These are phyloP conservation scores for Myiotriccus ornatus DNA, from an alignment of 2,797 vertebrate genomes.

Conservation along the genomic window DNA sequence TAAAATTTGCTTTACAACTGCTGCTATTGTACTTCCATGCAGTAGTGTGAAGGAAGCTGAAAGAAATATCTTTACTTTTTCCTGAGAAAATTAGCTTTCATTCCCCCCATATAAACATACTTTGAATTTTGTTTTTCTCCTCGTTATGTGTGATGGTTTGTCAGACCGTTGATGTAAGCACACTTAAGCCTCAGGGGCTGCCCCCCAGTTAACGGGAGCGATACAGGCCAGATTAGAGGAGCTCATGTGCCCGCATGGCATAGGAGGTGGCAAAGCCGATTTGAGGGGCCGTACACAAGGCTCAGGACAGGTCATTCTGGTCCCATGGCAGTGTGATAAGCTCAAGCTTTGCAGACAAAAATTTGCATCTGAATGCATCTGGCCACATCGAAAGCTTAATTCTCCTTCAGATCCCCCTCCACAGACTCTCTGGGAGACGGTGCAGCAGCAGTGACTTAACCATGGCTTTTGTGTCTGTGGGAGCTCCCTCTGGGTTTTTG, in stretches of 20 bases:
- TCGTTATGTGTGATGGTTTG: neutral
- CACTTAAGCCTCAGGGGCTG: neutral
- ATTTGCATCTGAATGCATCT: conserved; percentile 25
- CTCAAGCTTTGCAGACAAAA: neutral
- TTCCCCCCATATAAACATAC: neutral
- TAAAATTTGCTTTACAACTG: neutral
- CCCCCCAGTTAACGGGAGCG: neutral
- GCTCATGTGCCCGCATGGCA: neutral
- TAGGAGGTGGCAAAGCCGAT: neutral
- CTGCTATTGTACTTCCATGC: neutral
- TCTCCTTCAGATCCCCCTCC: neutral
- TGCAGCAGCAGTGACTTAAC: neutral
- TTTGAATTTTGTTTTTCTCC: neutral
- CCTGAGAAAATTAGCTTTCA: neutral
- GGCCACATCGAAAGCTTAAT: neutral
- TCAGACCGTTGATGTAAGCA: neutral
- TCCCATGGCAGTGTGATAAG: neutral
- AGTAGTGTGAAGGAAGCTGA: neutral
- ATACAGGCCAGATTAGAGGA: neutral
- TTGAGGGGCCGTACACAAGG: neutral
- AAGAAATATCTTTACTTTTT: neutral
- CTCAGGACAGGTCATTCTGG: neutral
- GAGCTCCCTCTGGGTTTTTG: neutral
- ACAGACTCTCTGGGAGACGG: rapidly evolving
- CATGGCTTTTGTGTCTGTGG: rapidly evolving